These are phyloP conservation scores for Heterodera carotae DNA, from an alignment of 1,140 invertebrate genomes.

Conservation along the genomic window DNA sequence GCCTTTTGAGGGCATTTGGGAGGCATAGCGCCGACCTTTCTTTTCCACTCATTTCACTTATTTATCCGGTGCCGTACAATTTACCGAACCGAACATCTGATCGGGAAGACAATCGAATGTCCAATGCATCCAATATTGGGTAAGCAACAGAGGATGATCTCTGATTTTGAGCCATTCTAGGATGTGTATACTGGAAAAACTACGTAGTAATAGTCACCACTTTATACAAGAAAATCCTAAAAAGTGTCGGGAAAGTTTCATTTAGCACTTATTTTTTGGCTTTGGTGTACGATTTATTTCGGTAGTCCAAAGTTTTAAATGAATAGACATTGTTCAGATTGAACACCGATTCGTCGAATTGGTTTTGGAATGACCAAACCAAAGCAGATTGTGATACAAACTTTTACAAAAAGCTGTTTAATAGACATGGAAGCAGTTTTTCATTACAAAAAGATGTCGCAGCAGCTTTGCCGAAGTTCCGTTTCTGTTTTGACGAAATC, in stretches of 20 bases:
- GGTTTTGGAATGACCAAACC: slow-evolving; percentile 55
- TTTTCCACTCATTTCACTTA: slow-evolving; percentile 42
- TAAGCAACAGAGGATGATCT: background rate
- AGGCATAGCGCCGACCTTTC: slow-evolving; percentile 41
- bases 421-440: slow-evolving; percentile 58
- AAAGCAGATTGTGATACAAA: slow-evolving; percentile 18
- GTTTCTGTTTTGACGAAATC: slow-evolving; percentile 45
- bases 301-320: no score
- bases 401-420: slow-evolving; percentile 47
- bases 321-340: no score
- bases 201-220: no score
- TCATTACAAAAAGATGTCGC: slow-evolving; percentile 14
- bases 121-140: background rate
- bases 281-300: no score
- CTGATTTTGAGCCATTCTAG: no score
- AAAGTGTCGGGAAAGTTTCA: slow-evolving; percentile 24
- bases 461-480: slow-evolving; percentile 14
- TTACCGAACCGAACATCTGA: slow-evolving; percentile 4
- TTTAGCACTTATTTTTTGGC: no score
- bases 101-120: background rate
- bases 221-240: no score
- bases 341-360: slow-evolving; percentile 57
- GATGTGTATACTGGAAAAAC: no score
- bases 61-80: slow-evolving; percentile 53
- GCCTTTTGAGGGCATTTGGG: slow-evolving; percentile 51